Evolutionary conservation across 1,140 invertebrate genomes (phyloP).

Genomic region (Drosophila virilis): DNA sequence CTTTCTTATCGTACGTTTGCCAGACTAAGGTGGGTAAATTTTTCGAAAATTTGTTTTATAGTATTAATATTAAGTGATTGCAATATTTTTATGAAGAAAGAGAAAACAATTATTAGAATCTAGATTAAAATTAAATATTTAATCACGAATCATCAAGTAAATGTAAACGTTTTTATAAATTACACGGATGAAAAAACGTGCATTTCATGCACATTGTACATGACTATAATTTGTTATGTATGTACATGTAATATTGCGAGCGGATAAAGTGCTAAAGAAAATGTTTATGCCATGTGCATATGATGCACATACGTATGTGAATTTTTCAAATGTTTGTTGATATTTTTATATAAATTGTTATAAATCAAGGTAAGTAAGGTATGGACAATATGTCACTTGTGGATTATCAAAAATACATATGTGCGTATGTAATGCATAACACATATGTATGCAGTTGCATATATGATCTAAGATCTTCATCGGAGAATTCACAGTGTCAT

Average conservation of each 20-base stretch:
- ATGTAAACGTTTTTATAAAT: not conserved
- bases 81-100: too few species aligned
- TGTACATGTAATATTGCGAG: slow-evolving; percentile 6
- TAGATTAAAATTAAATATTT: not conserved
- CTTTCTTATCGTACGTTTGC: slow-evolving; percentile 47
- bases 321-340: not conserved
- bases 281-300: not conserved
- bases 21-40: slow-evolving; percentile 43
- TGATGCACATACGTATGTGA: not conserved
- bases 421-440: slow-evolving; percentile 26
- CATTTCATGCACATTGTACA: slow-evolving; percentile 1
- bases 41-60: slow-evolving; percentile 9
- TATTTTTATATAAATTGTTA: not conserved
- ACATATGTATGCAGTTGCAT: slow-evolving; percentile 19
- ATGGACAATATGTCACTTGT: slow-evolving; percentile 42
- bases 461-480: slow-evolving; percentile 9
- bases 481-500: slow-evolving; percentile 46
- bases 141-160: not conserved
- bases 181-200: not conserved
- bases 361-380: slow-evolving; percentile 31
- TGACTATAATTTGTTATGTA: not conserved
- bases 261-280: not conserved
- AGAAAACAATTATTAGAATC: too few species aligned
- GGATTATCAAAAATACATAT: slow-evolving; percentile 31
- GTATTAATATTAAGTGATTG: not conserved